A percentile compares a stretch with the other conserved stretches of the same genome.
Conservation (phyloP, 1,140 invertebrate genomes). For the Ceratoteleas bidentatus region DNA sequence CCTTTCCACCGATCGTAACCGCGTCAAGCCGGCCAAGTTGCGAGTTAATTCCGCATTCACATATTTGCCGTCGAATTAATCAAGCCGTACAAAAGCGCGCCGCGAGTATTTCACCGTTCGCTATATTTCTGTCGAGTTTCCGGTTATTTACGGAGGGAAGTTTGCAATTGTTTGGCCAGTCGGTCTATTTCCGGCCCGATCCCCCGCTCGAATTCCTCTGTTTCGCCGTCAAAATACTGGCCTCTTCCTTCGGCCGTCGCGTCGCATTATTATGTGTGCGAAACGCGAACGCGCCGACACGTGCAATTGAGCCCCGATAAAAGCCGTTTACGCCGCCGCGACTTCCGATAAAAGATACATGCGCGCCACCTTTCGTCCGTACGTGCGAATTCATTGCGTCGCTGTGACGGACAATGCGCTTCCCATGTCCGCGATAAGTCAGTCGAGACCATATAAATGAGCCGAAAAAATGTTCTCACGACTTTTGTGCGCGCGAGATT, state of each 20-base stretch:
- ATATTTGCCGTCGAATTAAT: slow-evolving; percentile 75
- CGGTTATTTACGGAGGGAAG: slow-evolving; percentile 76
- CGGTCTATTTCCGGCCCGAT: slow-evolving; percentile 74
- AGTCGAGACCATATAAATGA: slow-evolving; percentile 11
- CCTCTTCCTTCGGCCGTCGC: slow-evolving; percentile 45
- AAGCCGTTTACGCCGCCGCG: slow-evolving; percentile 56
- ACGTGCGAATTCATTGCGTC: slow-evolving; percentile 22
- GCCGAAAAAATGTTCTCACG: neutral
- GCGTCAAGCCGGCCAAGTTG: slow-evolving; percentile 62
- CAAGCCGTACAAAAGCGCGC: slow-evolving; percentile 72
- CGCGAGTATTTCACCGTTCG: slow-evolving; percentile 61
- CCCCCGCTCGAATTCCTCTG: slow-evolving; percentile 54
- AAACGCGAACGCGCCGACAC: slow-evolving; percentile 40
- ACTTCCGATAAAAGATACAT: slow-evolving; percentile 65
- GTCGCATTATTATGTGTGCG: slow-evolving; percentile 29
- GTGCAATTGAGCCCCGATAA: slow-evolving; percentile 69
- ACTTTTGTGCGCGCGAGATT: neutral
- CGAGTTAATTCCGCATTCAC: slow-evolving; percentile 73
- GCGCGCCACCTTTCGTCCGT: slow-evolving; percentile 37
- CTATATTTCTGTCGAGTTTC: slow-evolving; percentile 74
- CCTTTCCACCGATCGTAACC: slow-evolving; percentile 53
- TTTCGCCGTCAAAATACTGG: slow-evolving; percentile 47
- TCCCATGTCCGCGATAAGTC: slow-evolving; percentile 8
- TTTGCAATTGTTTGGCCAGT: slow-evolving; percentile 77
- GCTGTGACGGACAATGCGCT: slow-evolving; percentile 18